Conservation (phyloP, 2,888 invertebrate genomes). For the Parnassius glacialis region DNA sequence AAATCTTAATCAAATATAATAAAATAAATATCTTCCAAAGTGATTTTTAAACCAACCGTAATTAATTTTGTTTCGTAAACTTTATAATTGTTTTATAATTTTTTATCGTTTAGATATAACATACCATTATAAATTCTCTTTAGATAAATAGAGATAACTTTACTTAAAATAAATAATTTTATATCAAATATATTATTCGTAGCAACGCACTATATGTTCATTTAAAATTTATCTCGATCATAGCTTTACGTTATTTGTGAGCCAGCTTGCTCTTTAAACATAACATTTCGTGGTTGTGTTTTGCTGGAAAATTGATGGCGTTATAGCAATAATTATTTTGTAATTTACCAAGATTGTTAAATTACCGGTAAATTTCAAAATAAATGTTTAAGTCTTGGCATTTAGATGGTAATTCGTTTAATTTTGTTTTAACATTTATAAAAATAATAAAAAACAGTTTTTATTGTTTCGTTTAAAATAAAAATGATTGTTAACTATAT, state of each 20-base stretch:
- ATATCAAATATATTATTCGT: too few relatives aligned
- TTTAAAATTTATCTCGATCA: too few relatives aligned
- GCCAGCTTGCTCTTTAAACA: not conserved
- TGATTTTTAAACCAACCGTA: too few relatives aligned
- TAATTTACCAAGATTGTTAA: not conserved
- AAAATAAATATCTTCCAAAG: too few relatives aligned
- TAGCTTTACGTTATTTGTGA: not conserved
- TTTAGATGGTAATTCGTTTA: not conserved
- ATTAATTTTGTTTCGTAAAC: too few relatives aligned
- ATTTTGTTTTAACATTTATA: not conserved
- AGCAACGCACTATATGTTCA: too few relatives aligned
- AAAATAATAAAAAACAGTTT: not conserved
- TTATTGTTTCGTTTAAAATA: too few relatives aligned
- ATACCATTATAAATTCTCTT: not conserved
- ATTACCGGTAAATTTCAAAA: not conserved
- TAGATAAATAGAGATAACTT: not conserved
- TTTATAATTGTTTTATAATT: too few relatives aligned
- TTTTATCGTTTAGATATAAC: not conserved
- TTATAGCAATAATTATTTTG: not conserved
- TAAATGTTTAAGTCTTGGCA: not conserved
- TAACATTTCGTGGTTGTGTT: not conserved
- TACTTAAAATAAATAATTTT: not conserved
- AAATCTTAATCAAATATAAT: too few relatives aligned
- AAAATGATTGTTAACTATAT: too few relatives aligned
- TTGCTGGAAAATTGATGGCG: not conserved